Conservation (phyloP, 1,140 invertebrate genomes). For the Ectropis grisescens region DNA sequence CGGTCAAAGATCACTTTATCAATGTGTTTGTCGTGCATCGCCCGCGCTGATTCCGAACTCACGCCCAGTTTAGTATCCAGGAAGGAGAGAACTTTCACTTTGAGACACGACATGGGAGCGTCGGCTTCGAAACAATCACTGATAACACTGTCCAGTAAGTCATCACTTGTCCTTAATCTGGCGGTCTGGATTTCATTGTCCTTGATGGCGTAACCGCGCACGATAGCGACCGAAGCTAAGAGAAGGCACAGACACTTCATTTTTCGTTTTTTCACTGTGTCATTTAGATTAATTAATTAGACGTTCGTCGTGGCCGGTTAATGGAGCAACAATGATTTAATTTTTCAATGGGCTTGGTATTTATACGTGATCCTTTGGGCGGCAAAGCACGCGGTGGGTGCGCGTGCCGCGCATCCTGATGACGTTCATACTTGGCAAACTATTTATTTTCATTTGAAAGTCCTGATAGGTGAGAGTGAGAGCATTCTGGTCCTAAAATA, state of each 20-base stretch:
- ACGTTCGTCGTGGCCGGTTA: slow-evolving; percentile 54
- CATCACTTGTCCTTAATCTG: slow-evolving; percentile 73
- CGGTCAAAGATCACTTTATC: slow-evolving; percentile 82
- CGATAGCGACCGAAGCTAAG: slow-evolving; percentile 54
- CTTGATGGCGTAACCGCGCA: slow-evolving; percentile 65
- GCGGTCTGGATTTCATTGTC: slow-evolving; percentile 70
- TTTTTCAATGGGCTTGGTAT: slow-evolving; percentile 71
- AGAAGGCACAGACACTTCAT: slow-evolving; percentile 61
- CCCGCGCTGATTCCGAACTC: slow-evolving; percentile 71
- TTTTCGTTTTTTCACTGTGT: slow-evolving; percentile 52
- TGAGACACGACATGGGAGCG: slow-evolving; percentile 77
- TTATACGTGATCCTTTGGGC: slow-evolving; percentile 68
- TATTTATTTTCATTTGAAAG: slow-evolving; percentile 68
- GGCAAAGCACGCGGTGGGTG: slow-evolving; percentile 43
- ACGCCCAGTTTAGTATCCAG: slow-evolving; percentile 78
- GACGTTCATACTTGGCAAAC: slow-evolving; percentile 55
- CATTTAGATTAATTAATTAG: slow-evolving; percentile 63
- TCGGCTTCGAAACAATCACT: slow-evolving; percentile 78
- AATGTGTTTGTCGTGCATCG: slow-evolving; percentile 73
- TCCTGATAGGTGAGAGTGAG: slow-evolving; percentile 57
- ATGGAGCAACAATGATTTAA: slow-evolving; percentile 68
- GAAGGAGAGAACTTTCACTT: slow-evolving; percentile 79
- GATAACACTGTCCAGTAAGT: slow-evolving; percentile 78
- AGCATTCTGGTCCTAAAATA: slow-evolving; percentile 30
- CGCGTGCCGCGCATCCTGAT: slow-evolving; percentile 45